Evolutionary conservation across 2,888 invertebrate genomes (phyloP), one percentile per base, ranked within the genome.

Genomic region (Drosophila lacicola): DNA sequence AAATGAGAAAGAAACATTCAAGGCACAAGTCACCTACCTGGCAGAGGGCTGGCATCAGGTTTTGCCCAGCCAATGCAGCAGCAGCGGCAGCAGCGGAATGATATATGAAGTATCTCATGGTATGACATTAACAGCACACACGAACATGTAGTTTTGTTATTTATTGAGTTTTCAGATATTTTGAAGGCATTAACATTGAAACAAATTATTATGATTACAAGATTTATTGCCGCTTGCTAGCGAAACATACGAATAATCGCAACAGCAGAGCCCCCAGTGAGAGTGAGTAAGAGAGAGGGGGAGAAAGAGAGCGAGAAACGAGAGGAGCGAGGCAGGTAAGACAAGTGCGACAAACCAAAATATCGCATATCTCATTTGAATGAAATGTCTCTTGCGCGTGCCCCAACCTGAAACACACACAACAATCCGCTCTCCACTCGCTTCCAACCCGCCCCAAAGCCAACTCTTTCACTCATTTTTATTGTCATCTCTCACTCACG

Each of bases 111-210:
- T 91, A 91, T 91, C 91, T 90, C 89, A 89, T 87, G 85, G 91
- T 91, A 90, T 91, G 91, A 90, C 90, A 90, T 91, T 90, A 90
- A 90, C 90, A 90, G 91, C 91, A 90, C 90, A 90, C 91, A 90
- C 86, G 89, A 90, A 91, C 90, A 90, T 91, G 91, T 89, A 86
- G 89, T 87, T 86, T 82, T 78, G 90, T 90, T 90, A 90, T 90
- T 91, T 90, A 90, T 90, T 90, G 90, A 90, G 91, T 90, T 90
- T 89, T 91, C 90, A 84, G 90, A 89, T 91, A 90, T 90, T 90
- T 91, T 90, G 91, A 90, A 90, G 89, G 90, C 90, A 90, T 91
- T 90, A 90, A 90, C 91, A 90, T 89, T 91, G 89, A 90, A 90
- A 90, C 91, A 90, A 90, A 90, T 90, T 90, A 90, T 90, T 91